Evolutionary conservation across 1,140 invertebrate species (phyloP), one percentile per base, ranked within the genome.

Genomic region (Lethrus apterus): DNA sequence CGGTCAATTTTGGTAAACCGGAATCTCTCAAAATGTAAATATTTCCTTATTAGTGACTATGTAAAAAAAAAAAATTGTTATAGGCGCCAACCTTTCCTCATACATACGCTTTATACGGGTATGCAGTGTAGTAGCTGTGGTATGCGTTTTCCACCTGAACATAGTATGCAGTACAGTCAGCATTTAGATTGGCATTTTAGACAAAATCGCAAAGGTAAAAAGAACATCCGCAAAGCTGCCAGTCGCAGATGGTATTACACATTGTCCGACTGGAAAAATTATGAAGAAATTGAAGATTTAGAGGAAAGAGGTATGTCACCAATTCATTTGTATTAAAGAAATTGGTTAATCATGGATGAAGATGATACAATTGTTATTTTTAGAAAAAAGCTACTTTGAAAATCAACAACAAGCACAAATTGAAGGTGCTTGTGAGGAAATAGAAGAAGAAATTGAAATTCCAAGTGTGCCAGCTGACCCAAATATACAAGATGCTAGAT

Each of bases 151-250:
- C 81, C 84, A 8, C 81, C 87, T 0, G 86, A 91, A 63, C 81
- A 89, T 57, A 90, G 87, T 1, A 84, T 89, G 19, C 79, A 83
- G 42, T 89, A 97, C 63, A 87, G 87, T 50, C 86, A 92, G 63
- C 94, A 97, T 70, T 74, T 97, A 19, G 93, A 98, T 69, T 97
- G 94, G 93, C 94, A 98, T 71, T 97, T 97, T 69, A 71, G 93
- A 7, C 87, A 92, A 65, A 98, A 98, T 68, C 72, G 90, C 7
- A 73, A 83, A 31, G 90, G 92, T 57, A 81, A 89, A 46, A 88
- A 92, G 57, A 86, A 86, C 1, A 80, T 83, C 0, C 76, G 86
- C 15, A 84, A 89, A 35, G 85, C 89, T 0, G 83, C 86, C 52
- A 86, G 84, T 10, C 70, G 92, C 4, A 79, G 82, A 45, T 94